These are phyloP conservation scores for Dryococelus australis DNA, from an alignment of 2,888 invertebrate species.

Conservation along the genomic window DNA sequence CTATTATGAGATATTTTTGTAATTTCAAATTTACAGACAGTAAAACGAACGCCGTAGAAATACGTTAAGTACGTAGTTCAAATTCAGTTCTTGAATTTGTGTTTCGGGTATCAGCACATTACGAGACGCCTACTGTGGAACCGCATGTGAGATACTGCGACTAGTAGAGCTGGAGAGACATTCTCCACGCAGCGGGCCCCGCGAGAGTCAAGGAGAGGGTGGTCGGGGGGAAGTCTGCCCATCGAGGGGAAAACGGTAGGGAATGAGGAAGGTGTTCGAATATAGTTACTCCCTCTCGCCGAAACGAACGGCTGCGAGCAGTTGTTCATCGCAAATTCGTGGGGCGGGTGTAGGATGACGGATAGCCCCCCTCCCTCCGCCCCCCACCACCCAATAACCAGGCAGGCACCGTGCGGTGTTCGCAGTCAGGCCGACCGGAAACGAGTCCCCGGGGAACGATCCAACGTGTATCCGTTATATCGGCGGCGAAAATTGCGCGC, in stretches of 20 bases:
- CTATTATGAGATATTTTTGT: too few species aligned
- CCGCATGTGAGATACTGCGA: too few species aligned
- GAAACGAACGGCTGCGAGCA: background rate
- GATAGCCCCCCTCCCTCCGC: background rate
- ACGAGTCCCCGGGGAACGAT: background rate
- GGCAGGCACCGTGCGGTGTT: background rate
- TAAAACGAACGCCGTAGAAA: too few species aligned
- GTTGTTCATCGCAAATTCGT: background rate
- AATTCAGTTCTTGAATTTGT: too few species aligned
- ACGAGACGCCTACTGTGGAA: too few species aligned
- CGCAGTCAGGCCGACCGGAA: background rate
- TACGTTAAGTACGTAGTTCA: too few species aligned
- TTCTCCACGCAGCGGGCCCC: too few species aligned
- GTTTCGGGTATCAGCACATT: too few species aligned
- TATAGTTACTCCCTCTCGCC: background rate
- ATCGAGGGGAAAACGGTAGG: background rate
- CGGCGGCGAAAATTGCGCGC: constrained; percentile 2
- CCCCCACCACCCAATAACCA: background rate
- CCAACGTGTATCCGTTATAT: background rate
- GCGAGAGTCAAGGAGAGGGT: too few species aligned
- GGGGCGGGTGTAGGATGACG: background rate
- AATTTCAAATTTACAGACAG: too few species aligned
- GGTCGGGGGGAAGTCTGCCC: too few species aligned
- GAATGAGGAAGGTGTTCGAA: background rate
- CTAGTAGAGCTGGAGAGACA: too few species aligned